Conservation (phyloP, 2,113 vertebrate species). For the Hippocampus guttulatus region DNA sequence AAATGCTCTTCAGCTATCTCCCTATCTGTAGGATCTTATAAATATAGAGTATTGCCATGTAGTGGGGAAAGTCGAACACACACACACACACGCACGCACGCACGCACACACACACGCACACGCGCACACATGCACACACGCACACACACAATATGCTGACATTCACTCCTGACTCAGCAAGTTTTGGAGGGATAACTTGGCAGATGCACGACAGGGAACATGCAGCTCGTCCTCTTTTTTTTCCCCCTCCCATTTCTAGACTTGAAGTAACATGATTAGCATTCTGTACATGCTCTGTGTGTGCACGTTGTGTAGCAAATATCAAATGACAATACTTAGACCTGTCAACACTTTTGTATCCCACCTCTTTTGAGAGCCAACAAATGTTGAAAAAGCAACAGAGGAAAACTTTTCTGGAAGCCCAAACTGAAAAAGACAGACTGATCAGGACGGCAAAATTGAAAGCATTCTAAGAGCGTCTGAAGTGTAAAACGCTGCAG, state of each 20-base stretch:
- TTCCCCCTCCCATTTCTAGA: background rate
- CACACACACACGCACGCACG: conserved; percentile 17
- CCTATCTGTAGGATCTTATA: background rate
- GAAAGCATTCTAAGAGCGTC: background rate
- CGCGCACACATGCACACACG: conserved; percentile 2
- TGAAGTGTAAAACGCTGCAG: conserved; percentile 1
- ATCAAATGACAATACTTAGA: background rate
- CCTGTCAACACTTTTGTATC: background rate
- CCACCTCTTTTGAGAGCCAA: background rate
- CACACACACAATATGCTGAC: conserved; percentile 42
- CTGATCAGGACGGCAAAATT: background rate
- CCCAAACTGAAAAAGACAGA: background rate
- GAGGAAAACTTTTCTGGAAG: background rate
- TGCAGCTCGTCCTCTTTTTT: conserved; percentile 14
- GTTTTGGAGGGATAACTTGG: conserved; percentile 24
- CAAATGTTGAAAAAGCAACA: background rate
- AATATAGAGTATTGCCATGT: background rate
- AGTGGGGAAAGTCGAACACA: background rate
- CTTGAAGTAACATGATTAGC: conserved; percentile 15
- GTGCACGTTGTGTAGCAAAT: background rate
- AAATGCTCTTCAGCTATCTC: background rate
- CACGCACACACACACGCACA: conserved; percentile 23
- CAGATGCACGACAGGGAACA: conserved; percentile 23
- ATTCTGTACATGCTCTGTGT: background rate
- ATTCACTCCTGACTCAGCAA: conserved; percentile 34